These are phyloP conservation scores for Ptilodon capucinus DNA, from an alignment of 2,888 invertebrate species.

Conservation along the genomic window DNA sequence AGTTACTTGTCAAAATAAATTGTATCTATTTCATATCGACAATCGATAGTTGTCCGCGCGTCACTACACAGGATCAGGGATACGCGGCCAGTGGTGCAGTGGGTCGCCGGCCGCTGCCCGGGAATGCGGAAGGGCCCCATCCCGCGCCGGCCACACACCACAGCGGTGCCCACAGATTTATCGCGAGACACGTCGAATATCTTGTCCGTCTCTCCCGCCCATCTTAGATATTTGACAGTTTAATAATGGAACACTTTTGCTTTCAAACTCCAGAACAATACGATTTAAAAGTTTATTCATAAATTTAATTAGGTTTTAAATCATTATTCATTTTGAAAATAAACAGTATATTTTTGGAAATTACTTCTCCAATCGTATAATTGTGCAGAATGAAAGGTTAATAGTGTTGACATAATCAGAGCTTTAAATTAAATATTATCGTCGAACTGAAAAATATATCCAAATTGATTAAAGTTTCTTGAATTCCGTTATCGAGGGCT, in stretches of 20 bases:
- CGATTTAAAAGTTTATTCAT: no score
- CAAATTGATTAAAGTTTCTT: neutral
- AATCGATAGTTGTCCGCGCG: conserved; percentile 40
- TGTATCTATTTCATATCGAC: conserved; percentile 15
- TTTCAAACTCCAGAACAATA: no score
- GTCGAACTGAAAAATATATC: neutral
- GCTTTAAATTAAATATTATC: neutral
- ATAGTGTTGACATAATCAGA: neutral
- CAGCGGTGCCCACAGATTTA: conserved; percentile 34
- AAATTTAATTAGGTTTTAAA: no score
- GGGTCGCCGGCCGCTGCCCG: conserved; percentile 67
- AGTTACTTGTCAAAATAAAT: no score
- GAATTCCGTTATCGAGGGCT: neutral
- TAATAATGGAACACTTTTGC: no score
- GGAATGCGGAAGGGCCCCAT: conserved; percentile 76
- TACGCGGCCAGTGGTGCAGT: conserved; percentile 78
- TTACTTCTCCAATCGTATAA: neutral
- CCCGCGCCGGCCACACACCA: conserved; percentile 45
- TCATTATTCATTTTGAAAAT: no score
- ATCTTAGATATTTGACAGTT: no score
- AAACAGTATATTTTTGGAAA: no score
- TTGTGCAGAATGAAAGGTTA: neutral
- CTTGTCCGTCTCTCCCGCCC: no score
- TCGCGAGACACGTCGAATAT: conserved; percentile 50
- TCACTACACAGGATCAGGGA: conserved; percentile 75